These are phyloP conservation scores for Gavia stellata DNA, from an alignment of 2,113 vertebrate species.

Conservation along the genomic window DNA sequence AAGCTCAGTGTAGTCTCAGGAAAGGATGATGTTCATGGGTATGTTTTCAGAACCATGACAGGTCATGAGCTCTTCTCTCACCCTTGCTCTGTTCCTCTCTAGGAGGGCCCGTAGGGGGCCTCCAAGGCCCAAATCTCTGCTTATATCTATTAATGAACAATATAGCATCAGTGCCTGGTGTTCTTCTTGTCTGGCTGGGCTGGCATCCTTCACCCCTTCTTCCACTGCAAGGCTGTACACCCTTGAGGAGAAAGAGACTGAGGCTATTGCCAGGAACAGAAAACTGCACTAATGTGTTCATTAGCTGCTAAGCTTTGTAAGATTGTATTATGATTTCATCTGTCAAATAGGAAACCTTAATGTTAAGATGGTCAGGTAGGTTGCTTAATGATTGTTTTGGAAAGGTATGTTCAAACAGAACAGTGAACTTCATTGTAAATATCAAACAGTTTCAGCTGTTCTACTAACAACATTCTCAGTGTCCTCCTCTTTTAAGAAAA, in stretches of 20 bases:
- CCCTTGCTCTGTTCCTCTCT: neutral
- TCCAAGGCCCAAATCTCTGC: neutral
- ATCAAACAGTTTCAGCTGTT: neutral
- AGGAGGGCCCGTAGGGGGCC: neutral
- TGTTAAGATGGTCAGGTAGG: neutral
- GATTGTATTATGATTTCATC: neutral
- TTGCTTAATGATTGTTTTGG: neutral
- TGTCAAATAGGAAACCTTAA: neutral
- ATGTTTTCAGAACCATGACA: neutral
- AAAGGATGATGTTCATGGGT: neutral
- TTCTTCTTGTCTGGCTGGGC: neutral
- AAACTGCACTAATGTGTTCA: neutral
- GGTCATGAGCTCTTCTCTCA: neutral
- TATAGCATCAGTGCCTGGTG: neutral
- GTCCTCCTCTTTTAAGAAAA: neutral
- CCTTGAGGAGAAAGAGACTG: neutral
- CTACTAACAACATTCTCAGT: neutral
- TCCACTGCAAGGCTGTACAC: neutral
- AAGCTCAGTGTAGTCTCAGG: neutral
- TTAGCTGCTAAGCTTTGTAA: neutral
- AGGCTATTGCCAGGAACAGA: neutral
- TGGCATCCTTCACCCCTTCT: neutral
- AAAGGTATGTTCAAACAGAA: neutral
- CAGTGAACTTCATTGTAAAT: neutral
- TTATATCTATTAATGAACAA: neutral